These are phyloP conservation scores for Orius insidiosus DNA, from an alignment of 1,140 invertebrate genomes.

Conservation along the genomic window DNA sequence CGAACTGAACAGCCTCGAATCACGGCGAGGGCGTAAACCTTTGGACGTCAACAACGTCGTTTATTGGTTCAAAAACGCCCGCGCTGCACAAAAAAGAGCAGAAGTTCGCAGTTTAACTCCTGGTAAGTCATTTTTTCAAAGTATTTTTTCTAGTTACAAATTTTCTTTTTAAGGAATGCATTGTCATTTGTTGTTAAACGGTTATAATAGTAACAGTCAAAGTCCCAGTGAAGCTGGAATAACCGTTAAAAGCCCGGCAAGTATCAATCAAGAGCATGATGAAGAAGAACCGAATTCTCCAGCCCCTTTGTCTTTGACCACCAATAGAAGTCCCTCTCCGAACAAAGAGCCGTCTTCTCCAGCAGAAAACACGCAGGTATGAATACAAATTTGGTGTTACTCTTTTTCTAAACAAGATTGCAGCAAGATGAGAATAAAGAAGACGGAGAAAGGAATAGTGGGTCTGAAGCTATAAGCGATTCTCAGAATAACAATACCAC, in stretches of 20 bases:
- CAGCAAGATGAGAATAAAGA: slow-evolving; percentile 5
- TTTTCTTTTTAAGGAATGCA: slow-evolving; percentile 16
- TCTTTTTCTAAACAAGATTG: neutral
- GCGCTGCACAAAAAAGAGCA: slow-evolving; percentile 82
- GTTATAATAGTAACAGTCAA: slow-evolving; percentile 40
- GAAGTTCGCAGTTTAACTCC: slow-evolving; percentile 38
- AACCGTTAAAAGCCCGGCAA: slow-evolving; percentile 23
- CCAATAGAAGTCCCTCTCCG: slow-evolving; percentile 15
- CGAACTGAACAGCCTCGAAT: slow-evolving; percentile 81
- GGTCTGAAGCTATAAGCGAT: slow-evolving; percentile 9
- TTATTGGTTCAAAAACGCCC: slow-evolving; percentile 97
- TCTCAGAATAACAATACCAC: slow-evolving; percentile 18
- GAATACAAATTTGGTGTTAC: neutral
- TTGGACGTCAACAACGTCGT: slow-evolving; percentile 94
- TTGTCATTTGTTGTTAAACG: slow-evolving; percentile 28
- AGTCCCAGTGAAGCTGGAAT: slow-evolving; percentile 38
- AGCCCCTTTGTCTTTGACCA: slow-evolving; percentile 21
- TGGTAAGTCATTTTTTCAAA: slow-evolving; percentile 13
- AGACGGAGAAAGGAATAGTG: slow-evolving; percentile 12
- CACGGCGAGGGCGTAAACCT: slow-evolving; percentile 75
- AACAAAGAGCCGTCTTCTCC: slow-evolving; percentile 16
- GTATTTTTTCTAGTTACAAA: neutral
- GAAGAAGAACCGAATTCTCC: slow-evolving; percentile 10
- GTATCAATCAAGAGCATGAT: slow-evolving; percentile 17
- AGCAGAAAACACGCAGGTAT: slow-evolving; percentile 7